Percentiles rank a stretch among this genome's conserved stretches.
Conservation (phyloP, 2,113 vertebrate genomes). For the Prietella phreatophila region DNA sequence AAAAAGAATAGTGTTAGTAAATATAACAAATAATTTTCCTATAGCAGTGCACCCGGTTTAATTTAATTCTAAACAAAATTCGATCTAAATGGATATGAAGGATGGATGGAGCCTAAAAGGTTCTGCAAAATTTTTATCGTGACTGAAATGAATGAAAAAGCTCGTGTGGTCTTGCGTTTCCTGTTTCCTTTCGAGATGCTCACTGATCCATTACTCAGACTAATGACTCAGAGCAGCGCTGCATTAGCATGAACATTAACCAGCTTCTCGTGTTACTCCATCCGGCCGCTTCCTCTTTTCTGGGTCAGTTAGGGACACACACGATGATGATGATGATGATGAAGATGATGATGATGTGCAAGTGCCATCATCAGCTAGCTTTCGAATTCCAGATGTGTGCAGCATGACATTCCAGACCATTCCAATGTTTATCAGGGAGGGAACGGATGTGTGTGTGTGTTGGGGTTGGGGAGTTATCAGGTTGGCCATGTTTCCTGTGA, state of each 20-base stretch:
- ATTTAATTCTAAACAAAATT: neutral
- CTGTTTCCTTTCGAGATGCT: conserved; percentile 28
- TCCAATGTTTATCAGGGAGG: conserved; percentile 32
- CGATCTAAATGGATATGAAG: neutral
- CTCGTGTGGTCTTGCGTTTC: neutral
- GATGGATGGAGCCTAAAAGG: no score
- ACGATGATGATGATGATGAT: conserved; percentile 12
- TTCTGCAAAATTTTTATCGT: neutral
- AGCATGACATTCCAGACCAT: conserved; percentile 38
- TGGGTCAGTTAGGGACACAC: conserved; percentile 33
- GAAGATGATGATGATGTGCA: conserved; percentile 21
- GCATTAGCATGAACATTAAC: conserved; percentile 43
- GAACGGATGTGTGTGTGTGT: conserved; percentile 20
- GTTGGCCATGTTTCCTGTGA: conserved; percentile 1
- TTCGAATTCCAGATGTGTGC: conserved; percentile 36
- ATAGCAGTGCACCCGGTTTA: neutral
- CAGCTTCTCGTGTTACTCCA: neutral
- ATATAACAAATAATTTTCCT: neutral
- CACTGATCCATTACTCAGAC: conserved; percentile 31
- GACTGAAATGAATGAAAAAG: no score
- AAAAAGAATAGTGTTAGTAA: neutral
- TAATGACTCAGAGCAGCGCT: conserved; percentile 33
- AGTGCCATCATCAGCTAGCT: conserved; percentile 33
- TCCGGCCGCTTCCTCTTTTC: conserved; percentile 32
- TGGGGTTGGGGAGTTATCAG: neutral